Base-by-base conservation (phyloP, 2,888 invertebrate genomes). In the Melinaea marsaeus region DNA sequence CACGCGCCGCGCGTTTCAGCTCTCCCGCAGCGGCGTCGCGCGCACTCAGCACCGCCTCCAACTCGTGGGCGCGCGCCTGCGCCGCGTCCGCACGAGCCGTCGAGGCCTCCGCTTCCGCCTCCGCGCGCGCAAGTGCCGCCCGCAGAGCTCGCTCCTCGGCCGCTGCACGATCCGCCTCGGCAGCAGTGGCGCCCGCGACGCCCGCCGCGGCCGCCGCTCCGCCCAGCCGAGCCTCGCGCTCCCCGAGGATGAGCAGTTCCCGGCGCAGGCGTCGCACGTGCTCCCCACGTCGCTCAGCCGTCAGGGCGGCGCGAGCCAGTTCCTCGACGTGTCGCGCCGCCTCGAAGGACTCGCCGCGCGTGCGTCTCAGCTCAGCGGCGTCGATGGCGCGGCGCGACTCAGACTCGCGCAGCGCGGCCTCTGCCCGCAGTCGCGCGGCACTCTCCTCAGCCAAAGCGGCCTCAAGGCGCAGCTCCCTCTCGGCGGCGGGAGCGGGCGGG, bases 61-160 rank as follows among this genome's bases (percentile, higher is more conserved):
- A 82, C 68, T 66, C 72, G 62, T 65, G 73, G 66, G 48, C 75
- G 69, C 71, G 74, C 93, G 71, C 63, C 58, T 66, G 64, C 58
- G 69, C 69, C 45, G 72, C 72, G 22, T 70, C 71, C 45, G 93
- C 78, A 70, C 93, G 93, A 2, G 75, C 72, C 34, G 66, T 58
- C 34, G 68, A 71, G 64, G 71, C 68, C 67, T 69, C 72, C 60
- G 70, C 70, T 62, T 70, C 73, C 4, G 68, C 64, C 61, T 70
- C 71, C 37, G 70, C 72, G 42, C 72, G 70, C 51, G 71, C 62
- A 74, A 80, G 74, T 72, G 75, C 71, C 66, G 79, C 74, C 73
- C 81, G 81, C 77, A 93, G 84, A 64, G 89, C 85, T 70, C 87
- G 87, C 74, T 93, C 93, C 72, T 93, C 79, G 70, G 93, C 93